Base-by-base conservation (phyloP, 2,113 vertebrate genomes). In the Cyphotilapia sp. region DNA sequence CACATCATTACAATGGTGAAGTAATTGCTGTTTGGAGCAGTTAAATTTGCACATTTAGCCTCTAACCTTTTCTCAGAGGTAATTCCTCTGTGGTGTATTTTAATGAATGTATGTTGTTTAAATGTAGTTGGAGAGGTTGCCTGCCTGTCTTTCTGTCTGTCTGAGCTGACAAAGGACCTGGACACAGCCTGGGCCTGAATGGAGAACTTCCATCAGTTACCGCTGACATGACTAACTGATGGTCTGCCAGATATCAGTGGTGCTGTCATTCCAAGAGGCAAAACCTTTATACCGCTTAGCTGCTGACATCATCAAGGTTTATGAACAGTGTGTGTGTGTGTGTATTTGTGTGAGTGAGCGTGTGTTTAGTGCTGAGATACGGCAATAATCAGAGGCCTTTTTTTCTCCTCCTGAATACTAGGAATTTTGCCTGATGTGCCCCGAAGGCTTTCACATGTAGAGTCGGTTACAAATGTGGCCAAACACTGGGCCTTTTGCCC, bases 381-480 rank as follows among this genome's bases (percentile, higher is more conserved):
- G 90, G 90, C 56, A 91, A 92, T 92, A 92, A 92, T 93, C 89
- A 91, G 40, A 91, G 63, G 81, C 38, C 83, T 74, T 29, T 80
- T 76, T 51, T 83, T 51, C 29, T 17, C 7, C 24, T 49, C 63
- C 83, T 27, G 84, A 91, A 91, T 87, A 91, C 85, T 71, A 80
- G 90, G 84, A 90, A 84, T 93, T 93, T 92, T 91, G 76, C 88
- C 91, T 92, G 93, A 92, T 90, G 91, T 93, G 92, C 92, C 95
- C 95, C 66, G 71, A 85, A 91, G 94, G 93, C 94, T 91, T 95
- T 93, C 94, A 96, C 93, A 81, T 95, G 94, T 91, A 91, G 90
- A 88, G 82, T 89, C 24, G 19, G 85, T 89, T 90, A 88, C 86
- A 90, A 85, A 87, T 88, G 88, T 49, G 22, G 89, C 83, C 89